A percentile compares a stretch with the other conserved stretches of the same genome.
Conservation (phyloP, 2,113 vertebrate genomes). For the Pelecanus crispus region DNA sequence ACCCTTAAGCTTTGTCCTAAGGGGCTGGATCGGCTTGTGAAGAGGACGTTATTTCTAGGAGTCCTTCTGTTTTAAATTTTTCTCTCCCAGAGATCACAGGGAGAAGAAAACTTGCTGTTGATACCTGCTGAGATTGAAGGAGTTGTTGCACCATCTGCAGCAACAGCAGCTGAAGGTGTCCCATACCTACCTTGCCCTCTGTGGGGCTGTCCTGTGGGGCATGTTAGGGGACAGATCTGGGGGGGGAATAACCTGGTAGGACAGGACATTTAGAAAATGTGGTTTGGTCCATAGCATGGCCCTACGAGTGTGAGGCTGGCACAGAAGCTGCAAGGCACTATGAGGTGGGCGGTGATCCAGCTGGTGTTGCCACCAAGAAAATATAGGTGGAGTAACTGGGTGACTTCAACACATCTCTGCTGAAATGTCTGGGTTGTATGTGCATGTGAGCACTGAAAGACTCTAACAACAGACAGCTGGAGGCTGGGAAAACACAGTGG, state of each 20-base stretch:
- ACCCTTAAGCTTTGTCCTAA: neutral
- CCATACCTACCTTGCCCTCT: neutral
- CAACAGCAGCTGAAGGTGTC: neutral
- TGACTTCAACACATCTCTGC: neutral
- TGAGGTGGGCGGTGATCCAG: neutral
- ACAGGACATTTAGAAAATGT: rapidly evolving
- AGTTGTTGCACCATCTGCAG: neutral
- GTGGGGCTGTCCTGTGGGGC: neutral
- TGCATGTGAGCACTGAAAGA: neutral
- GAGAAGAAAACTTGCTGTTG: neutral
- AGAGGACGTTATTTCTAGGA: neutral
- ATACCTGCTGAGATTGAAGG: neutral
- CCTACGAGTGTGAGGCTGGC: neutral
- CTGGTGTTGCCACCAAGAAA: neutral
- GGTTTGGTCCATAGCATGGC: neutral
- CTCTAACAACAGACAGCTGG: neutral
- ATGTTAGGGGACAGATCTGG: rapidly evolving
- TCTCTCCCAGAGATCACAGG: neutral
- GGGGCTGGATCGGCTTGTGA: neutral
- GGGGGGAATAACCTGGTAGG: neutral
- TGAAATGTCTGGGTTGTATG: neutral
- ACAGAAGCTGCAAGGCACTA: neutral
- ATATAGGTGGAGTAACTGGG: neutral
- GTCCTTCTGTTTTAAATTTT: neutral
- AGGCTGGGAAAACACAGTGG: neutral